Evolutionary conservation across 2,113 vertebrate species (phyloP), one percentile per base, ranked within the genome.

Genomic region (Paradisaea rubra): DNA sequence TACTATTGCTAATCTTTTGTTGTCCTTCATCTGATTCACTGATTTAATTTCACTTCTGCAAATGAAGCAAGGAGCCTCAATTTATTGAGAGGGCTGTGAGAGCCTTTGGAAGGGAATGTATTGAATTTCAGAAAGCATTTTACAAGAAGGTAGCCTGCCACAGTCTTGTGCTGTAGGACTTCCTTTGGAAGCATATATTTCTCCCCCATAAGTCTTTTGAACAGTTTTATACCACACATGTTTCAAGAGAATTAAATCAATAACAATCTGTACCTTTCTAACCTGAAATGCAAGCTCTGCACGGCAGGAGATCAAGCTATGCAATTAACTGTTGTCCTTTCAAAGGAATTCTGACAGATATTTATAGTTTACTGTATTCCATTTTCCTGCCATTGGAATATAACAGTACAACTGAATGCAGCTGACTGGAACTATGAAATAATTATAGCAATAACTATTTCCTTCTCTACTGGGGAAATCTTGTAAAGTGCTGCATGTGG

Each of bases 211-310:
- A 96, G 88, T 96, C 95, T 97, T 95, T 82, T 95, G 95, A 96
- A 77, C 91, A 54, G 91, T 93, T 97, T 97, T 96, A 96, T 96
- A 85, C 94, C 91, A 90, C 95, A 94, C 86, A 97, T 96, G 93
- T 96, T 97, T 96, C 92, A 95, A 91, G 92, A 97, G 96, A 96
- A 96, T 95, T 96, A 97, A 96, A 97, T 97, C 96, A 97, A 97
- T 97, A 97, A 94, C 96, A 96, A 94, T 96, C 96, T 91, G 96
- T 95, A 95, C 93, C 91, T 96, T 95, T 95, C 94, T 86, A 96
- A 94, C 94, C 91, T 94, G 95, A 95, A 97, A 96, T 96, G 94
- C 95, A 96, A 95, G 94, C 93, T 96, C 94, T 91, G 94, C 95
- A 96, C 65, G 18, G 94, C 94, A 88, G 93, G 91, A 95, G 94